phyloP scores from a whole-genome alignment of 2,888 invertebrate species.

The Lasius fuliginosus region DNA sequence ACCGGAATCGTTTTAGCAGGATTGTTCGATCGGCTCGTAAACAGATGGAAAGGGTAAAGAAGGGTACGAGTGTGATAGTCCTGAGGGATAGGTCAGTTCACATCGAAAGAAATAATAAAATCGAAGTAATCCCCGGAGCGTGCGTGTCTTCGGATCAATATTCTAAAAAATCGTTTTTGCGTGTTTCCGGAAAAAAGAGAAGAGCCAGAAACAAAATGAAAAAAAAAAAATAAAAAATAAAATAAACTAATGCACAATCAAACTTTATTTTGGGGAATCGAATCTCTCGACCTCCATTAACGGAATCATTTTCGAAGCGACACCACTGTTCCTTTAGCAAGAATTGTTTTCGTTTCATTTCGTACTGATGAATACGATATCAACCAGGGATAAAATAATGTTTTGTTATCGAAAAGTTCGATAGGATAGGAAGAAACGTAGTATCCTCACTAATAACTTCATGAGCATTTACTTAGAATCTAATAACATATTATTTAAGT shows the following conservation, averaged over 20 bases:
- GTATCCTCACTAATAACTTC: neutral
- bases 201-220: neutral
- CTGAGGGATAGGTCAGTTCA: constrained; percentile 7
- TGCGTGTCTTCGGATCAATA: constrained; percentile 7
- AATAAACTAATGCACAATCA: neutral
- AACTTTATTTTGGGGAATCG: neutral
- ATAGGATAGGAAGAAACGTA: neutral
- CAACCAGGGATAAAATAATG: neutral
- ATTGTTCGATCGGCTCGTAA: constrained; percentile 30
- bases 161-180: constrained; percentile 7
- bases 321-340: neutral
- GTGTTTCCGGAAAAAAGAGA: neutral
- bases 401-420: neutral
- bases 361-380: neutral
- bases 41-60: neutral
- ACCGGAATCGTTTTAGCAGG: neutral
- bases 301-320: neutral
- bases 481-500: neutral
- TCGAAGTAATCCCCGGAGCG: neutral
- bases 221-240: neutral
- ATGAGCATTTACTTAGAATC: no score
- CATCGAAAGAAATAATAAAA: constrained; percentile 14
- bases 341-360: neutral
- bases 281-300: neutral
- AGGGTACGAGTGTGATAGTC: neutral